Evolutionary conservation across 2,888 invertebrate species (phyloP).

Genomic region (Cremastinae sp.): DNA sequence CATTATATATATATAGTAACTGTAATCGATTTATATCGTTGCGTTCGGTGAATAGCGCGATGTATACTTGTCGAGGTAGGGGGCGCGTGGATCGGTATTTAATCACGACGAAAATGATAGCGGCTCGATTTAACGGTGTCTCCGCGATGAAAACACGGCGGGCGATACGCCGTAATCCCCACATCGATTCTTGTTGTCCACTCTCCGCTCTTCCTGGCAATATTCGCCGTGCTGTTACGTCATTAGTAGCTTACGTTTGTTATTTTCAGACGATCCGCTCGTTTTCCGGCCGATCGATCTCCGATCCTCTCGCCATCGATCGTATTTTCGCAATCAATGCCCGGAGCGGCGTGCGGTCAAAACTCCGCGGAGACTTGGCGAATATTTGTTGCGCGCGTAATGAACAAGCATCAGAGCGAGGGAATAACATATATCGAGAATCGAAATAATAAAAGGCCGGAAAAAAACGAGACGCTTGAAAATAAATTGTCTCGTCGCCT

Average conservation of each 20-base stretch:
- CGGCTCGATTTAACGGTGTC: constrained; percentile 7
- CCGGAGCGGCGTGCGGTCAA: no score
- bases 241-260: no score
- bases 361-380: no score
- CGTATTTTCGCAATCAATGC: background rate
- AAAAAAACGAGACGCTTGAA: no score
- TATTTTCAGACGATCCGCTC: no score
- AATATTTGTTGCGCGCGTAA: no score
- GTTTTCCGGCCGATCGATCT: no score
- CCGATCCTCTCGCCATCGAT: background rate
- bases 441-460: no score
- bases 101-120: constrained; percentile 47
- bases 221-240: background rate
- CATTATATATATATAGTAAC: no score
- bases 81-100: constrained; percentile 12
- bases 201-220: background rate
- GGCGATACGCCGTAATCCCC: background rate
- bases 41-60: constrained; percentile 15
- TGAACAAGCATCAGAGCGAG: no score
- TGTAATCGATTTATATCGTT: constrained; percentile 46
- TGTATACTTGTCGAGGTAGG: background rate
- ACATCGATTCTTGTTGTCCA: background rate
- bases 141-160: constrained; percentile 2
- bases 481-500: no score
- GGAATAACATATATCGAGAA: no score